A percentile compares a stretch with the other conserved stretches of the same genome.
Evolutionary conservation across 2,888 invertebrate species (phyloP).

Genomic region (Formica aserva): DNA sequence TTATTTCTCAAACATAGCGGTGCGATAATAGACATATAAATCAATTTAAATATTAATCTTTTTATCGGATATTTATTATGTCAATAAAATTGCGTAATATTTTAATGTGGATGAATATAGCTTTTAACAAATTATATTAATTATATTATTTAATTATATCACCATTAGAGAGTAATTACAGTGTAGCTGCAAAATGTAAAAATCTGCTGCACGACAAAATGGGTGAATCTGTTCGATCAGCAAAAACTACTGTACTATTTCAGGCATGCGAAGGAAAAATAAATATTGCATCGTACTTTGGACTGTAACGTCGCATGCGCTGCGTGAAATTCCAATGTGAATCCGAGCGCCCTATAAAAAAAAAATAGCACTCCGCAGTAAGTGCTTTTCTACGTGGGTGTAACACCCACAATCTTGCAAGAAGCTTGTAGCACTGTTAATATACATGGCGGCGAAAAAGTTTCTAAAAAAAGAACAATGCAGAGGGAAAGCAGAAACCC

Average conservation of each 20-base stretch:
- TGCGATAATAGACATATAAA: neutral
- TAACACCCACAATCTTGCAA: neutral
- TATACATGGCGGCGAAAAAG: conserved; percentile 30
- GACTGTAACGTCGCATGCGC: neutral
- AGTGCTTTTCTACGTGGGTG: conserved; percentile 39
- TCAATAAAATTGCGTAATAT: neutral
- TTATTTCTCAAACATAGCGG: neutral
- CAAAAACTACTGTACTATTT: neutral
- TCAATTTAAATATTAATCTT: neutral
- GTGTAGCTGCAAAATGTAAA: neutral
- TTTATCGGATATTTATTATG: neutral
- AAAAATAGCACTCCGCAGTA: conserved; percentile 37
- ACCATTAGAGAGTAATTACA: neutral
- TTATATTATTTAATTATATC: neutral
- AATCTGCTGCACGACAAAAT: neutral
- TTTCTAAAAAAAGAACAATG: neutral
- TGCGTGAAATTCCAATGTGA: conserved; percentile 26
- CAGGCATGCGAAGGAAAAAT: neutral
- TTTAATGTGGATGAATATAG: neutral
- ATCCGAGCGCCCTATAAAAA: conserved; percentile 30
- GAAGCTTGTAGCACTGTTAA: conserved; percentile 41
- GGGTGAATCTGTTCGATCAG: neutral
- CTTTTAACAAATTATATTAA: neutral
- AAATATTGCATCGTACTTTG: conserved; percentile 17
- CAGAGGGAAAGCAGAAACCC: neutral